Conservation (phyloP, 2,888 invertebrate species). For the Zhengitettix transpicula region DNA sequence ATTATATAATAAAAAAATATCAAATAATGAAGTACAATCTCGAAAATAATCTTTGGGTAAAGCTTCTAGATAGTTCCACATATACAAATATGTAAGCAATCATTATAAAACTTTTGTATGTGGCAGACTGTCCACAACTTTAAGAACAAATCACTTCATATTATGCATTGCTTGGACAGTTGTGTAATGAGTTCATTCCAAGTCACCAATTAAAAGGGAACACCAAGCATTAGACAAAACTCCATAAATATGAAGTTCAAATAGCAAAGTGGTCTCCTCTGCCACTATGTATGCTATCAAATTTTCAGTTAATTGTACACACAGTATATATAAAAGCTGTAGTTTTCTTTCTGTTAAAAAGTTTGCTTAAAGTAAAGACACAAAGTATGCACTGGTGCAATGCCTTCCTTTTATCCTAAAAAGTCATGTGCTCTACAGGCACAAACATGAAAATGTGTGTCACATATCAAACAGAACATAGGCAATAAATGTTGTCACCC, state of each 20-base stretch:
- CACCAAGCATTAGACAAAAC: neutral
- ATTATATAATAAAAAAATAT: neutral
- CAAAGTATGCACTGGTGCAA: neutral
- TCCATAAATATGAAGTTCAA: neutral
- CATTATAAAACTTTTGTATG: neutral
- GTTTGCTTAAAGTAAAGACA: neutral
- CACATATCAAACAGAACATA: neutral
- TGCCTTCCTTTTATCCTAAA: neutral
- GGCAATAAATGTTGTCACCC: conserved; percentile 1
- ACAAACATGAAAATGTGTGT: neutral
- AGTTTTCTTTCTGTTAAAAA: no score
- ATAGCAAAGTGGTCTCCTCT: neutral
- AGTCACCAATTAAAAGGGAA: neutral
- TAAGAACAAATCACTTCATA: no score
- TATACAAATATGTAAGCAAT: neutral
- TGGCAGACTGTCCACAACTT: neutral
- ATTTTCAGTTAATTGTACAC: neutral
- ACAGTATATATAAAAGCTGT: no score
- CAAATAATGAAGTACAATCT: neutral
- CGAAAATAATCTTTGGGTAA: conserved; percentile 1
- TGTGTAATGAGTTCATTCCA: no score
- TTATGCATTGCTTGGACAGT: no score
- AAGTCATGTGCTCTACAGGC: neutral
- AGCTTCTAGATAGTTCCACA: neutral
- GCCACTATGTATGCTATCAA: neutral